phyloP scores from a whole-genome alignment of 2,113 vertebrate genomes.

The Lepus americanus region DNA sequence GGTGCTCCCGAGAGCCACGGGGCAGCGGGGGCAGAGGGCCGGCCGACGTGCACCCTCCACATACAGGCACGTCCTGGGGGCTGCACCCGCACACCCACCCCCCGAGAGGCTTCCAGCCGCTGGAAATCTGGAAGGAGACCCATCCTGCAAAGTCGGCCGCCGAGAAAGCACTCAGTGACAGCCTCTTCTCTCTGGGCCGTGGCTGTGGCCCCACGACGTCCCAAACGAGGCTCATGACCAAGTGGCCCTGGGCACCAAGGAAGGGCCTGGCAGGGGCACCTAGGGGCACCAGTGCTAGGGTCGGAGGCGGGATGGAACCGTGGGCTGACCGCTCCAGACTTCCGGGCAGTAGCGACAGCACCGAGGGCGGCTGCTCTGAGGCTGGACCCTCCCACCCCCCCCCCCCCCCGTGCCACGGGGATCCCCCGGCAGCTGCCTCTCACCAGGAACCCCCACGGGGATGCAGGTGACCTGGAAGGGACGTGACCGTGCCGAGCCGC shows the following conservation, averaged over 20 bases:
- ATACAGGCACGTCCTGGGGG: rapidly evolving
- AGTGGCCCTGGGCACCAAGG: not conserved
- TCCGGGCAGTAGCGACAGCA: rapidly evolving
- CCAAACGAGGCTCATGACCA: not conserved
- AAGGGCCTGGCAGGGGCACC: not conserved
- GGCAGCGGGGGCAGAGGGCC: rapidly evolving
- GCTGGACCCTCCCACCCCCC: too few relatives aligned
- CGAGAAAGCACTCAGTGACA: rapidly evolving
- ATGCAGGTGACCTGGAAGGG: not conserved
- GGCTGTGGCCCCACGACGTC: not conserved
- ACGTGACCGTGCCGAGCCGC: too few relatives aligned
- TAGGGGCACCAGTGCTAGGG: too few relatives aligned
- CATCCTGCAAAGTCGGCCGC: not conserved
- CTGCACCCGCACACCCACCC: not conserved
- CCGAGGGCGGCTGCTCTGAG: too few relatives aligned
- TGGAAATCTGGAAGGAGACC: slow-evolving; percentile 11
- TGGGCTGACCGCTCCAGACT: not conserved
- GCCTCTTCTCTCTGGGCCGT: too few relatives aligned
- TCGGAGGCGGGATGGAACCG: not conserved
- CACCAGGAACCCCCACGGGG: rapidly evolving
- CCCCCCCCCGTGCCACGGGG: not conserved
- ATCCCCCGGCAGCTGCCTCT: rapidly evolving
- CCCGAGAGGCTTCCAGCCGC: not conserved
- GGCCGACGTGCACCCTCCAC: rapidly evolving
- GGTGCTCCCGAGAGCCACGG: rapidly evolving